Evolutionary conservation across 2,113 vertebrate genomes (phyloP).

Genomic region (Gadus chalcogrammus): DNA sequence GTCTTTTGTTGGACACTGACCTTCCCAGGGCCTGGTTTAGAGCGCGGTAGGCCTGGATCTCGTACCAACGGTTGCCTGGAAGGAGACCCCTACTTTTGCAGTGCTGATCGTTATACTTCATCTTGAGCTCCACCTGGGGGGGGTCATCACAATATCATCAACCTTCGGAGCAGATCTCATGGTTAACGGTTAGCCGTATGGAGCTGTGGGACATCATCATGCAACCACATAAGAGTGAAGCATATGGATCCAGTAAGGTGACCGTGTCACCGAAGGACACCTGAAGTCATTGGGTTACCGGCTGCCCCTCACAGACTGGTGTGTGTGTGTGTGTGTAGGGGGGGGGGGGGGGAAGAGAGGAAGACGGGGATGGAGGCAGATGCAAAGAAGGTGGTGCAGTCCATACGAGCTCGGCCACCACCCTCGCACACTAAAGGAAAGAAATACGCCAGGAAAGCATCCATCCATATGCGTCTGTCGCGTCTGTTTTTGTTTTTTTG

Average conservation of each 20-base stretch:
- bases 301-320: conserved; percentile 35
- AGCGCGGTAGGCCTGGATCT: conserved; percentile 96
- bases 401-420: conserved; percentile 35
- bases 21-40: conserved; percentile 96
- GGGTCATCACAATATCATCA: not conserved
- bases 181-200: not conserved
- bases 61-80: conserved; percentile 90
- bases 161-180: not conserved
- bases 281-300: conserved; percentile 32
- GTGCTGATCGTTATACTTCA: conserved; percentile 94
- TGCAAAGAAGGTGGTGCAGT: conserved; percentile 35
- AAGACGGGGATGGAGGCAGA: not conserved
- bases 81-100: conserved; percentile 86
- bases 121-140: conserved; percentile 90
- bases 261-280: conserved; percentile 2
- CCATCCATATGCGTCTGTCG: conserved; percentile 73
- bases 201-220: conserved; percentile 5
- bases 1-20: conserved; percentile 54
- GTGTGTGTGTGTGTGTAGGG: not conserved
- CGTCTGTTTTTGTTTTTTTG: conserved; percentile 46
- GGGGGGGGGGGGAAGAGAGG: conserved; percentile 34
- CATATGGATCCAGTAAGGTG: too few relatives aligned
- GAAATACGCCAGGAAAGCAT: conserved; percentile 64
- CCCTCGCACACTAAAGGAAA: conserved; percentile 31
- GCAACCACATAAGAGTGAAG: conserved; percentile 5